These are phyloP conservation scores for Xestia xanthographa DNA, from an alignment of 2,888 invertebrate species.

Conservation along the genomic window DNA sequence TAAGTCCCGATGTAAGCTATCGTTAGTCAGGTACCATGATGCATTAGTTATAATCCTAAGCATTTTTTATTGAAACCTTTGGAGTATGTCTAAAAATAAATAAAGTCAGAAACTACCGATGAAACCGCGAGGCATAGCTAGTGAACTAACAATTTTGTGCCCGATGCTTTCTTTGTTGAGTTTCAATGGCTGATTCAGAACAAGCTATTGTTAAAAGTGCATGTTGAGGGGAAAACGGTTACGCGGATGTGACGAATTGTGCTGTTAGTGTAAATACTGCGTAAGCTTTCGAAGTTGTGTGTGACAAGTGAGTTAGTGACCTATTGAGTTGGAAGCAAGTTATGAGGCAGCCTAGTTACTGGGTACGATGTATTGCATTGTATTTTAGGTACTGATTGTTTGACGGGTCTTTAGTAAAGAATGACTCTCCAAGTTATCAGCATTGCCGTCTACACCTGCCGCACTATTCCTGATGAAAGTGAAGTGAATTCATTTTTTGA, in stretches of 20 bases:
- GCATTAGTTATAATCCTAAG: too few species aligned
- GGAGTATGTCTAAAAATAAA: background rate
- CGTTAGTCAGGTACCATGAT: too few species aligned
- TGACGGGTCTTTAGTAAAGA: background rate
- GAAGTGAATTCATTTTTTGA: too few species aligned
- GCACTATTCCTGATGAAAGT: too few species aligned
- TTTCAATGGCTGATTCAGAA: constrained; percentile 51
- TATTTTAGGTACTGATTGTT: background rate
- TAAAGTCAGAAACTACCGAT: background rate
- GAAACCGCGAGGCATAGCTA: background rate
- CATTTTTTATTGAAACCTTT: too few species aligned
- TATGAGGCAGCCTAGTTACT: constrained; percentile 18
- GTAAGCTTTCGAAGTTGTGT: constrained; percentile 34
- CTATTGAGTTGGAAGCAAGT: constrained; percentile 13
- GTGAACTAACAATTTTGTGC: constrained; percentile 52
- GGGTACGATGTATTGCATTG: background rate
- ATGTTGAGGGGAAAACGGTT: constrained; percentile 44
- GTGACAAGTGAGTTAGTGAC: constrained; percentile 19
- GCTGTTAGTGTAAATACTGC: constrained; percentile 27
- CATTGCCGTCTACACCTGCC: too few species aligned
- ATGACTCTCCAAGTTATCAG: background rate
- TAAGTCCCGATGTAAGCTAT: too few species aligned
- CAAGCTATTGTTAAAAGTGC: constrained; percentile 55
- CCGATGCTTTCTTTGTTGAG: constrained; percentile 51
- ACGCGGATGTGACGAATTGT: constrained; percentile 44